phyloP scores from a whole-genome alignment of 37 sponge, comb jelly and placozoan genomes.

The Aplysina aerophoba region DNA sequence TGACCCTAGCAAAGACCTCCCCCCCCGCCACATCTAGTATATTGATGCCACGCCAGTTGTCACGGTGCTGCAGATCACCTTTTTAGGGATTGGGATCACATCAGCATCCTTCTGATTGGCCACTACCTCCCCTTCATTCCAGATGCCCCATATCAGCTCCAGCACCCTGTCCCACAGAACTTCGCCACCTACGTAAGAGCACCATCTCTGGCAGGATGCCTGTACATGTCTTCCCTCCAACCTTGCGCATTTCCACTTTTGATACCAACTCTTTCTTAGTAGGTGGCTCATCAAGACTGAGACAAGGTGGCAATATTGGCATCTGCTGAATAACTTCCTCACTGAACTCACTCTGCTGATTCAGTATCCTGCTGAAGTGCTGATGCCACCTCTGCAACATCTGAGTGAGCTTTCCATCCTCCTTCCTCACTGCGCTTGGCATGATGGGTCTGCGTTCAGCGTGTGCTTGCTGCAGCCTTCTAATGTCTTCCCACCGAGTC shows the following conservation, averaged over 20 bases:
- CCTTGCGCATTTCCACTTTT: conserved; percentile 41
- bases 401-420: conserved; percentile 41
- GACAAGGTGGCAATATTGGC: background rate
- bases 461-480: conserved; percentile 27
- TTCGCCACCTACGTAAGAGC: too few relatives aligned
- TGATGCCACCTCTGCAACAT: conserved; percentile 33
- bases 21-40: too few relatives aligned
- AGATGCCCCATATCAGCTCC: background rate
- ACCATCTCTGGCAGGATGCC: conserved; percentile 44
- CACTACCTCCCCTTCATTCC: conserved; percentile 14
- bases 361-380: conserved; percentile 34
- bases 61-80: conserved; percentile 15
- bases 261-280: conserved; percentile 24
- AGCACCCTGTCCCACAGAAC: background rate
- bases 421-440: conserved; percentile 41
- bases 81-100: conserved; percentile 11
- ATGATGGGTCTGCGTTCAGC: conserved; percentile 5
- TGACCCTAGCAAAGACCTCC: too few relatives aligned
- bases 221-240: conserved; percentile 37
- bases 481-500: too few relatives aligned
- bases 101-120: conserved; percentile 21
- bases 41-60: conserved; percentile 11
- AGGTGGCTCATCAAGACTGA: conserved; percentile 37
- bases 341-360: conserved; percentile 8
- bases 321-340: background rate